Base-by-base conservation (phyloP, 2,797 vertebrate genomes). In the Ceryle rudis region DNA sequence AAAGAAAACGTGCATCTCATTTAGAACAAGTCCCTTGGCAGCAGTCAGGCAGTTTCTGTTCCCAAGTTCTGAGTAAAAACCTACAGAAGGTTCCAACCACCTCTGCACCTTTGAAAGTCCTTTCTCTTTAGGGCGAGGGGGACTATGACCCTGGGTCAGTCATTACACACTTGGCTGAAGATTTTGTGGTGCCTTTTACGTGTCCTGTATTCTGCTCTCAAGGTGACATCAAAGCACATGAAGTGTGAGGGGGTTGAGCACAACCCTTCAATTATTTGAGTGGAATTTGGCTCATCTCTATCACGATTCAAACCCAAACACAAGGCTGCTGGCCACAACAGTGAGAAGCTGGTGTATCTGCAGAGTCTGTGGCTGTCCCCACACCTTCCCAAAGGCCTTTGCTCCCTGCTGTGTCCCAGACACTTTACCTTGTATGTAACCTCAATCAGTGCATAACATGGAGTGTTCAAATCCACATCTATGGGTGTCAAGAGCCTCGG, bases 401-500 rank as follows among this genome's bases (percentile, higher is more conserved):
- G 18, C 58, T 41, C 37, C 47, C 39, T 10, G 5, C 1, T 11
- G 19, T 29, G 19, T 42, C 31, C 44, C 58, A 46, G 54, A 33
- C 41, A 55, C 6, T 0, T 47, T 96, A 99, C 99, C 99, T 99
- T 99, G 94, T 99, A 99, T 7, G 99, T 99, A 85, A 99, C 99
- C 75, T 99, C 99, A 44, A 99, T 96, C 42, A 99, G 98, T 3
- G 99, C 99, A 1, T 99, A 99, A 94, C 99, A 99, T 26, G 99
- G 99, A 8, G 98, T 99, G 90, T 99, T 98, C 13, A 99, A 98
- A 92, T 99, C 99, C 89, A 99, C 99, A 3, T 99, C 99, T 64
- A 99, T 98, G 0, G 99, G 99, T 3, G 99, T 99, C 31, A 99
- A 98, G 33, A 99, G 98, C 49, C 99, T 98, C 0, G 99, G 99